A percentile compares a stretch with the other conserved stretches of the same genome.
Conservation (phyloP, 2,113 vertebrate species). For the Phaetusa simplex region DNA sequence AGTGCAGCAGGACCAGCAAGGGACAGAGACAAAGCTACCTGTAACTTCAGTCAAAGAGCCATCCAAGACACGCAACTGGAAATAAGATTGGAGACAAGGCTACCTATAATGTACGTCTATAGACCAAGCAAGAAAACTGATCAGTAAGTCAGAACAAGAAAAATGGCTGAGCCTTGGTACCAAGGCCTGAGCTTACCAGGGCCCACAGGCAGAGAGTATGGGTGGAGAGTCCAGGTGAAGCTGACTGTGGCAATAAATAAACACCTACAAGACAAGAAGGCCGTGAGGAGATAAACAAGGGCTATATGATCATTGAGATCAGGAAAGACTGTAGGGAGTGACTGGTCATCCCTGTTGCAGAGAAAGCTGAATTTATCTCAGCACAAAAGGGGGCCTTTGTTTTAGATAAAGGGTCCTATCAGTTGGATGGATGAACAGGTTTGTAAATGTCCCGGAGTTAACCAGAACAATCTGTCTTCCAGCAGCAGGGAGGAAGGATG, state of each 20-base stretch:
- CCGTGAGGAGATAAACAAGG: not conserved
- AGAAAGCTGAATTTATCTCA: not conserved
- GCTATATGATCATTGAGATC: not conserved
- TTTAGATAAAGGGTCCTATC: not conserved
- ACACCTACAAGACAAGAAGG: not conserved
- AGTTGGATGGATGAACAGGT: not conserved
- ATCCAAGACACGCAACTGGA: not conserved
- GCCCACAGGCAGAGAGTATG: not conserved
- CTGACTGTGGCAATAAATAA: not conserved
- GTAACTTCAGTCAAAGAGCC: not conserved
- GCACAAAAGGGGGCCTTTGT: not conserved
- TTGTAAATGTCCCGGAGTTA: not conserved
- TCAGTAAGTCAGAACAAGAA: not conserved
- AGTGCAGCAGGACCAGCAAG: not conserved
- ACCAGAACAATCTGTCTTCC: not conserved
- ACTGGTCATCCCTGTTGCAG: not conserved
- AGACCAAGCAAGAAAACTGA: not conserved
- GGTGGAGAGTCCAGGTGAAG: not conserved
- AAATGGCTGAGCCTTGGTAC: not conserved
- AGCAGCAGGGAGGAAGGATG: not conserved
- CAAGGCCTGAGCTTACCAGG: not conserved
- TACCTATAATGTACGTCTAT: not conserved
- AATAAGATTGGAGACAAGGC: not conserved
- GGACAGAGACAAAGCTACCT: not conserved
- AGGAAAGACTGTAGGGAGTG: not conserved